A percentile compares a stretch with the other conserved stretches of the same genome.
phyloP scores from a whole-genome alignment of 2,888 invertebrate genomes.

The Heliconius hortense region DNA sequence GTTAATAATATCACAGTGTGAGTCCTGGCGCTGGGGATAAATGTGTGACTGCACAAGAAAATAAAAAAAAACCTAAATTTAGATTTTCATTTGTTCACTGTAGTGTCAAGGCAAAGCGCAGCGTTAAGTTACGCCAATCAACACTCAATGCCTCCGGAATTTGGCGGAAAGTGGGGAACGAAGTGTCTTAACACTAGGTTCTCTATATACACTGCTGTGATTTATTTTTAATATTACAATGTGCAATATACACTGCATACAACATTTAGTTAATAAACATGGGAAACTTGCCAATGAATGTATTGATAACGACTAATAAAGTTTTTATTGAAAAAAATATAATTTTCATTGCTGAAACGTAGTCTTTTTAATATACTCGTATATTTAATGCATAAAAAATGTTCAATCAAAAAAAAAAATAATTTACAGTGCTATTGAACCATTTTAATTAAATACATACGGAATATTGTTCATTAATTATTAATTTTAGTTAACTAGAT shows the following conservation, averaged over 20 bases:
- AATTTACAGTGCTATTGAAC: background rate
- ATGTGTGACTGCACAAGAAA: no score
- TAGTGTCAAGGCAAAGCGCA: no score
- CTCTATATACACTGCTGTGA: no score
- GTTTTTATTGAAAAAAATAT: conserved; percentile 12
- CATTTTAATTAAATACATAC: no score
- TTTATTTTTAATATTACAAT: background rate
- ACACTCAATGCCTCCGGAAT: no score
- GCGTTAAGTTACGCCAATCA: no score
- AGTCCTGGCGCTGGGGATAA: no score
- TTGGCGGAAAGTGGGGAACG: no score
- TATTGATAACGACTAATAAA: conserved; percentile 10
- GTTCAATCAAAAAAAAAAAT: background rate
- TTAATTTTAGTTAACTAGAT: background rate
- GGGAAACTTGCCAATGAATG: conserved; percentile 19
- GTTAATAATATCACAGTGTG: no score
- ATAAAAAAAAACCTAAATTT: no score
- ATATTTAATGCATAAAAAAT: background rate
- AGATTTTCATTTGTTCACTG: no score
- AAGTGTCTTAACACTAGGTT: no score
- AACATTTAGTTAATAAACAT: background rate
- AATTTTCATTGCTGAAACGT: background rate
- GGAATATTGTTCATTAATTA: background rate
- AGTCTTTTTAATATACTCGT: background rate
- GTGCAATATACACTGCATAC: background rate